phyloP scores from a whole-genome alignment of 2,797 vertebrate species.

The Picus viridis region DNA sequence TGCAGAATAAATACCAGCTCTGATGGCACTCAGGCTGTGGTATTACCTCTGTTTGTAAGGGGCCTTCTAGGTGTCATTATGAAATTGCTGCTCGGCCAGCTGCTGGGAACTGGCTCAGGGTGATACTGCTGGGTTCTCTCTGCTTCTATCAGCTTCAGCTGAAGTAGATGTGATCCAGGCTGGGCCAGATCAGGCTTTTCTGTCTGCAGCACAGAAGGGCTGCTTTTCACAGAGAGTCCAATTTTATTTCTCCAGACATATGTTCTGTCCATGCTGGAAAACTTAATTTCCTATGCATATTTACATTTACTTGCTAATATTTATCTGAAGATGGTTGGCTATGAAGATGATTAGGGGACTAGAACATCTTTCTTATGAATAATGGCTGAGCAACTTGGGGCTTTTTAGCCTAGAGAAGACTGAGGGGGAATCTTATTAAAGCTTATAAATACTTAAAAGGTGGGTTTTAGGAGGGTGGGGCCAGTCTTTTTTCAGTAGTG shows the following conservation, averaged over 20 bases:
- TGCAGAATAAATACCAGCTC: not conserved
- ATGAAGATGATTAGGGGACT: too few relatives aligned
- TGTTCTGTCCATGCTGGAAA: not conserved
- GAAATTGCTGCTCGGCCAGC: not conserved
- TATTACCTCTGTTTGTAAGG: not conserved
- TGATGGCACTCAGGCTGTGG: not conserved
- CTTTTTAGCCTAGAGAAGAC: too few relatives aligned
- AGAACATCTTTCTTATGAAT: too few relatives aligned
- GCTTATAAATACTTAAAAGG: too few relatives aligned
- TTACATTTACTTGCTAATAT: not conserved
- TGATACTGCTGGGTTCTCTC: not conserved
- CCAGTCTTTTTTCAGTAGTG: too few relatives aligned
- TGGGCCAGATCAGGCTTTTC: not conserved
- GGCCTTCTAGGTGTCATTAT: not conserved
- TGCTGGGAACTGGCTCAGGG: accelerated
- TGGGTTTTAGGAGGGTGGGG: too few relatives aligned
- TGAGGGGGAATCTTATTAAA: too few relatives aligned
- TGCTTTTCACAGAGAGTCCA: not conserved
- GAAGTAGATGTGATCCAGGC: not conserved
- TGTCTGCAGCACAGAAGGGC: not conserved
- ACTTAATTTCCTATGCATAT: not conserved
- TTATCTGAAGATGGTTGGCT: not conserved
- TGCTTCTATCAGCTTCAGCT: not conserved
- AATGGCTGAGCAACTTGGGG: too few relatives aligned
- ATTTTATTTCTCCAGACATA: not conserved